Evolutionary conservation across 1,140 invertebrate species (phyloP).

Genomic region (Lordiphosa stackelbergi): DNA sequence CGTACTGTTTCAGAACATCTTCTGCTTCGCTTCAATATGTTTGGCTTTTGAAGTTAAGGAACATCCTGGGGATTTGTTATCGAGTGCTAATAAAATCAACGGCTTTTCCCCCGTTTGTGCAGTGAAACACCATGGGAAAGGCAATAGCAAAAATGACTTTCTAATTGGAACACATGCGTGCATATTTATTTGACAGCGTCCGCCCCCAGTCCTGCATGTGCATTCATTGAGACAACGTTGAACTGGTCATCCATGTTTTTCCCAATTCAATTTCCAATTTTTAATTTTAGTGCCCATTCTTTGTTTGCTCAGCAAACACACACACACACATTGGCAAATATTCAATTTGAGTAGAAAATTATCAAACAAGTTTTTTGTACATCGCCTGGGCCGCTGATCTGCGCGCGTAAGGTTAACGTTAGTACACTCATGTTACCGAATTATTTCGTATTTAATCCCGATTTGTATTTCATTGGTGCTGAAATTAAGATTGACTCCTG

Average conservation of each 20-base stretch:
- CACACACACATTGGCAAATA: constrained; percentile 58
- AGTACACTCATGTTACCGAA: no score
- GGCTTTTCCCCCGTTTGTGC: constrained; percentile 59
- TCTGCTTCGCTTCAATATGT: no score
- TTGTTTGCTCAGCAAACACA: constrained; percentile 10
- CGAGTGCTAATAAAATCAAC: constrained; percentile 70
- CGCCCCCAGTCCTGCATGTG: no score
- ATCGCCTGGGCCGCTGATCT: constrained; percentile 44
- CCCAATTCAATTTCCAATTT: constrained; percentile 70
- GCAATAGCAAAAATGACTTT: constrained; percentile 1
- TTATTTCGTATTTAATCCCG: no score
- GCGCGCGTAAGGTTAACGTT: no score
- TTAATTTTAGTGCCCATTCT: constrained; percentile 55
- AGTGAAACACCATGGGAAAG: constrained; percentile 20
- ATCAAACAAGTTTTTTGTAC: constrained; percentile 56
- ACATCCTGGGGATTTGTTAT: constrained; percentile 18
- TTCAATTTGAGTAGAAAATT: constrained; percentile 74
- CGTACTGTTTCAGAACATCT: no score
- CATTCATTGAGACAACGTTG: constrained; percentile 27
- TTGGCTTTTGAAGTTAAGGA: constrained; percentile 2
- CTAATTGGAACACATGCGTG: constrained; percentile 19
- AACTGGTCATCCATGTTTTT: constrained; percentile 2
- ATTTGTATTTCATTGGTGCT: no score
- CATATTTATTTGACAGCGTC: no score
- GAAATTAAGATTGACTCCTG: no score